Base-by-base conservation (phyloP, 2,113 vertebrate species). In the Podilymbus podiceps region DNA sequence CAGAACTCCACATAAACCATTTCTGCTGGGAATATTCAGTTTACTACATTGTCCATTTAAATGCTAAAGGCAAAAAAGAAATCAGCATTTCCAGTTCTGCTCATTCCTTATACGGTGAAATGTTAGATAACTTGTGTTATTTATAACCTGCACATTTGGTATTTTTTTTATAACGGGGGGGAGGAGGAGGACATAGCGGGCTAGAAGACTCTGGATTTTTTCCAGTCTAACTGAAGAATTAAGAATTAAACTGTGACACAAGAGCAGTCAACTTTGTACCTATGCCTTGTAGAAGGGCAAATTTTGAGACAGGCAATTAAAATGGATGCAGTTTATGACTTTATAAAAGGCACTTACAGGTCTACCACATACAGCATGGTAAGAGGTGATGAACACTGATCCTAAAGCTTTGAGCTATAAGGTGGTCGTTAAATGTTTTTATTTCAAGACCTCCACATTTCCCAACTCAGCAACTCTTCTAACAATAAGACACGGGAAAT, bases 91-190 rank as follows among this genome's bases (percentile, higher is more conserved):
- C 89, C 91, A 92, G 55, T 95, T 88, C 81, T 94, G 71, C 77
- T 85, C 35, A 66, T 95, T 95, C 96, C 96, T 95, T 97, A 93
- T 95, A 96, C 93, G 97, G 96, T 47, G 85, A 97, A 96, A 97
- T 92, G 89, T 96, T 97, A 97, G 97, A 97, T 95, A 97, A 97
- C 97, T 97, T 66, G 73, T 1, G 89, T 95, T 97, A 97, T 97
- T 97, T 97, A 97, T 96, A 97, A 93, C 84, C 72, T 95, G 94
- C 85, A 85, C 83, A 94, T 96, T 97, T 94, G 89, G 92, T 72
- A 52, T 92, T 92, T 96, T 92, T 95, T 89, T 96, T 46, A 76
- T 83, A 83, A 82, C 2, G 30, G 77, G 88, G 89, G 89, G 78
- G 75, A 83, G 94, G 89, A 96, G 86, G 80, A 97, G 35, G 86